These are phyloP conservation scores for Polypedilum pembai DNA, from an alignment of 1,140 invertebrate species.

Conservation along the genomic window DNA sequence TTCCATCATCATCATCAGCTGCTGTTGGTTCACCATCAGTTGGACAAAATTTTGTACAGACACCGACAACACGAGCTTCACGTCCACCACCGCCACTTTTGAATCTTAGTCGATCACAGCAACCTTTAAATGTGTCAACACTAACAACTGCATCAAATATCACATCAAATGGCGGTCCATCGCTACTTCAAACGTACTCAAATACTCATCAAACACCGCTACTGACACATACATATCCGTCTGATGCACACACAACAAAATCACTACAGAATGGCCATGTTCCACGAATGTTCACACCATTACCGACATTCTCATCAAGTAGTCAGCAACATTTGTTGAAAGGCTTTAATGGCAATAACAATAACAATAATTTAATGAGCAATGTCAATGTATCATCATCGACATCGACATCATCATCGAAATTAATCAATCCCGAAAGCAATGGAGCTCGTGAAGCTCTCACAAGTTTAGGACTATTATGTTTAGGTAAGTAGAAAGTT, in stretches of 20 bases:
- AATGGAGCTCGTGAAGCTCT: constrained; percentile 56
- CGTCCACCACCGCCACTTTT: constrained; percentile 25
- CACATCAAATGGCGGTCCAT: constrained; percentile 35
- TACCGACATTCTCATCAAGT: constrained; percentile 10
- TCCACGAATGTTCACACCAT: constrained; percentile 20
- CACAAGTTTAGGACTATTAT: constrained; percentile 77
- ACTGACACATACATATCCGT: constrained; percentile 36
- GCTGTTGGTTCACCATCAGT: constrained; percentile 31
- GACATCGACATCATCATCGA: constrained; percentile 26
- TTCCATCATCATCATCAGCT: constrained; percentile 33
- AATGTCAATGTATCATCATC: constrained; percentile 4
- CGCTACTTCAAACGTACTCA: constrained; percentile 36
- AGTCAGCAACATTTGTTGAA: constrained; percentile 28
- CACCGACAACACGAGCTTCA: constrained; percentile 30
- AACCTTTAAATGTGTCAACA: constrained; percentile 61
- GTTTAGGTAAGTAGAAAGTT: constrained; percentile 46
- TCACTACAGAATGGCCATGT: constrained; percentile 26
- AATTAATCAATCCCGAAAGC: constrained; percentile 35
- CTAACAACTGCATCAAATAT: constrained; percentile 45
- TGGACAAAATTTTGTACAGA: constrained; percentile 28
- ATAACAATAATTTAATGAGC: constrained; percentile 1
- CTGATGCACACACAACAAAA: constrained; percentile 34
- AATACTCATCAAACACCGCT: constrained; percentile 35
- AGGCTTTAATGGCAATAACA: constrained; percentile 27
- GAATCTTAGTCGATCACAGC: constrained; percentile 34